Evolutionary conservation across 1,140 invertebrate genomes (phyloP).

Genomic region (Parapsyche elsis): DNA sequence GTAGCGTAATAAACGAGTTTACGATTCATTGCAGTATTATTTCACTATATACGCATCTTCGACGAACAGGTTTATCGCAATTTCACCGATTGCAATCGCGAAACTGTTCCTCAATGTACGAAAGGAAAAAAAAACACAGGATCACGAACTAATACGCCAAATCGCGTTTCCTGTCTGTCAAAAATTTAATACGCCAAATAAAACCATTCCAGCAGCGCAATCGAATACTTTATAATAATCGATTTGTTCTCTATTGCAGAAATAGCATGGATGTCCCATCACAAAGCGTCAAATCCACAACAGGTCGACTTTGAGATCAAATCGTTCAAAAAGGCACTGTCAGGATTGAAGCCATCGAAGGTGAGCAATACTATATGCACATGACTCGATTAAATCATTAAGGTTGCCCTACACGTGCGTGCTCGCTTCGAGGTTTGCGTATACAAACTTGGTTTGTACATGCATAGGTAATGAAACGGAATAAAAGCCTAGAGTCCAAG

Average conservation of each 20-base stretch:
- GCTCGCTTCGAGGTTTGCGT: too few species aligned
- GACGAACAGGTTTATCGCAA: background rate
- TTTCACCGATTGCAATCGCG: constrained; percentile 7
- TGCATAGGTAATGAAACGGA: too few species aligned
- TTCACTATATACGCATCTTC: constrained; percentile 10
- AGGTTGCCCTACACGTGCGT: too few species aligned
- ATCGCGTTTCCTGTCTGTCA: too few species aligned
- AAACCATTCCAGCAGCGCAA: too few species aligned
- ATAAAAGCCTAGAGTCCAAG: too few species aligned
- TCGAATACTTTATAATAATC: too few species aligned
- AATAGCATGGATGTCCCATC: constrained; percentile 52
- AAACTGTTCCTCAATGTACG: background rate
- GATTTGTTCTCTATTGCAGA: constrained; percentile 34
- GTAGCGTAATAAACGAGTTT: constrained; percentile 22
- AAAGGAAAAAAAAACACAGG: too few species aligned
- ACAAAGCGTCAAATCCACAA: constrained; percentile 35
- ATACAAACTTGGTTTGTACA: too few species aligned
- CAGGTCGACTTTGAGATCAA: constrained; percentile 40
- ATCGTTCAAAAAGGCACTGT: constrained; percentile 47
- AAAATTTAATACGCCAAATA: too few species aligned
- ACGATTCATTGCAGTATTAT: constrained; percentile 20
- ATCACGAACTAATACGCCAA: too few species aligned
- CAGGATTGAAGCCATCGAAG: constrained; percentile 46
- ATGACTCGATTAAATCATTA: background rate
- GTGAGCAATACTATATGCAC: constrained; percentile 26